phyloP scores from a whole-genome alignment of 2,888 invertebrate genomes.

The Drosophila emarginata region DNA sequence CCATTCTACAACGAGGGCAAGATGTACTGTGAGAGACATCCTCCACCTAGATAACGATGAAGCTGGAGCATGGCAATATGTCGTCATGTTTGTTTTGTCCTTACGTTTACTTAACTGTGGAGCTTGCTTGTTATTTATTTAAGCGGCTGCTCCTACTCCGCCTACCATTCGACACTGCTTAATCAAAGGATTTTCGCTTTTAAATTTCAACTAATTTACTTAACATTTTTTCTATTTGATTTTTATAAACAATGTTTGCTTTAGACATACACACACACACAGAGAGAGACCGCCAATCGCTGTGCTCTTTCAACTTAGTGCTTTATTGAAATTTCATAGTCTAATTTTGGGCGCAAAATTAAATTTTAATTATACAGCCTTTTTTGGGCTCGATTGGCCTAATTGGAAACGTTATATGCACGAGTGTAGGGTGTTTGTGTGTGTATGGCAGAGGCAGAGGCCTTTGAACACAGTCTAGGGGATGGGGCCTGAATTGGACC shows the following conservation, averaged over 20 bases:
- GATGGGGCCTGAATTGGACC: constrained; percentile 10
- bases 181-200: constrained; percentile 68
- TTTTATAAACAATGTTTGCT: constrained; percentile 31
- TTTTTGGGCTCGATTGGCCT: constrained; percentile 45
- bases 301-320: neutral
- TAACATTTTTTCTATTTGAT: constrained; percentile 40
- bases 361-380: constrained; percentile 67
- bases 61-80: constrained; percentile 34
- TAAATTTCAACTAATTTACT: constrained; percentile 65
- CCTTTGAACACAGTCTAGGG: constrained; percentile 49
- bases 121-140: constrained; percentile 49
- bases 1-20: neutral
- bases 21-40: neutral
- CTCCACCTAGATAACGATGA: neutral
- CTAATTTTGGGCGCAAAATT: constrained; percentile 62
- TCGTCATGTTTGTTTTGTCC: constrained; percentile 57
- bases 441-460: neutral
- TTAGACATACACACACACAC: neutral
- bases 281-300: neutral
- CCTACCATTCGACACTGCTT: constrained; percentile 49
- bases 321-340: constrained; percentile 67
- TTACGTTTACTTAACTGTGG: constrained; percentile 45
- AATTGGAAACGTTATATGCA: constrained; percentile 42
- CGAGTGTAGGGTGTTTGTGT: constrained; percentile 7
- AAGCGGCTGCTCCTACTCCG: constrained; percentile 21